Percentiles rank a stretch among this genome's conserved stretches.
These are phyloP conservation scores for Petroica traversi DNA, from an alignment of 2,113 vertebrate species.

Conservation along the genomic window DNA sequence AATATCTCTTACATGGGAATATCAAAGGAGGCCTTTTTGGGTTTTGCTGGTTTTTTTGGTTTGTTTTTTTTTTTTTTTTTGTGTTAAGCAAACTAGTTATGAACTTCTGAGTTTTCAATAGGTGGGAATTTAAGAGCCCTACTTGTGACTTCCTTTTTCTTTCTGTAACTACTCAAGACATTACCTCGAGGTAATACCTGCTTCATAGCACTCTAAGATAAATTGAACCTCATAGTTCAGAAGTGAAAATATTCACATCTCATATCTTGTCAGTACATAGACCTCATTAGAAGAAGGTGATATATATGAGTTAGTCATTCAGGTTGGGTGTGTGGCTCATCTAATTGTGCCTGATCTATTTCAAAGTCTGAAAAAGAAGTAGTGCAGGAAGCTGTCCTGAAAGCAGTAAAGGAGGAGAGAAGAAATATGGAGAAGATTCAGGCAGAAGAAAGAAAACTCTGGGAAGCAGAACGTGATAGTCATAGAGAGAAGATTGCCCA, in stretches of 20 bases:
- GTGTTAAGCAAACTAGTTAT: not conserved
- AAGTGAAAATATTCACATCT: not conserved
- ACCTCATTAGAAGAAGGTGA: not conserved
- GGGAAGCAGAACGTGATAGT: conserved; percentile 68
- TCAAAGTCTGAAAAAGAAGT: conserved; percentile 72
- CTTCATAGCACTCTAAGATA: not conserved
- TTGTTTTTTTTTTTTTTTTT: too few species aligned
- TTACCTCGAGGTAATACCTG: not conserved
- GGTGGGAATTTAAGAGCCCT: not conserved
- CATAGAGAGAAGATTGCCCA: conserved; percentile 63
- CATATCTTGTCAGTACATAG: not conserved
- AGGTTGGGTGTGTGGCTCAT: not conserved
- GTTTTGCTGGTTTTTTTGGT: too few species aligned
- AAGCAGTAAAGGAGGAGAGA: conserved; percentile 75
- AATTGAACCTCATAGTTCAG: not conserved
- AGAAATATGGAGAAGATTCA: conserved; percentile 69
- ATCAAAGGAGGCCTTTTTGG: not conserved
- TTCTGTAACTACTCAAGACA: not conserved
- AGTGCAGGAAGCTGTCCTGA: conserved; percentile 63
- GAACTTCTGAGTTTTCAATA: not conserved
- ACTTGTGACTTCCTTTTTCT: not conserved
- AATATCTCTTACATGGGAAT: not conserved
- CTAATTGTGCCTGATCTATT: conserved; percentile 14
- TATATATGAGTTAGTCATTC: not conserved
- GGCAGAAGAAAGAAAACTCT: conserved; percentile 71